phyloP scores from a whole-genome alignment of 2,113 vertebrate genomes.

The Dendrocopos noguchii region DNA sequence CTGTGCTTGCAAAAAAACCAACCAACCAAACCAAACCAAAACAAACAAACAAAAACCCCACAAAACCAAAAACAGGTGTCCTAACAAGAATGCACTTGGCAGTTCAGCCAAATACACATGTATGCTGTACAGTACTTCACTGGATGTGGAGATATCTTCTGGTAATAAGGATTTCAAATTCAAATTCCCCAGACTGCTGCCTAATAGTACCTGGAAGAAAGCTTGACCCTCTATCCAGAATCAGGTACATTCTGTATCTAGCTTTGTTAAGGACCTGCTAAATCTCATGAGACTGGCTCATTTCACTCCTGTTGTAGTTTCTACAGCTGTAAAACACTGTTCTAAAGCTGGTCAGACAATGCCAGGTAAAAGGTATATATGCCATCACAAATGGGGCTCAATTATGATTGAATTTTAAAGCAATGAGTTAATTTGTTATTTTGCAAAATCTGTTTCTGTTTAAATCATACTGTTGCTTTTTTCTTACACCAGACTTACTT shows the following conservation, averaged over 20 bases:
- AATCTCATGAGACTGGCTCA: not conserved
- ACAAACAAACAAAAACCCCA: no score
- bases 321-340: not conserved
- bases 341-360: not conserved
- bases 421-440: conserved; percentile 27
- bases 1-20: no score
- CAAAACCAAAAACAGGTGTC: no score
- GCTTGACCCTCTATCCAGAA: not conserved
- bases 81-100: not conserved
- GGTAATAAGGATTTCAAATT: not conserved
- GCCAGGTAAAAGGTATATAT: not conserved
- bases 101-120: not conserved
- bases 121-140: not conserved
- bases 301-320: not conserved
- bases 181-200: not conserved
- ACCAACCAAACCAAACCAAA: no score
- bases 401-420: conserved; percentile 11
- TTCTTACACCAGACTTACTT: conserved; percentile 32
- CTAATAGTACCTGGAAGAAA: not conserved
- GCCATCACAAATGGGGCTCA: not conserved
- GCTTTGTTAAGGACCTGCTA: not conserved
- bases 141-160: not conserved
- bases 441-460: conserved; percentile 57
- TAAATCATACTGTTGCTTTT: conserved; percentile 51
- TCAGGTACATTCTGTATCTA: not conserved